phyloP scores from a whole-genome alignment of 1,140 invertebrate genomes.

The Brachionus asplanchnoidis region DNA sequence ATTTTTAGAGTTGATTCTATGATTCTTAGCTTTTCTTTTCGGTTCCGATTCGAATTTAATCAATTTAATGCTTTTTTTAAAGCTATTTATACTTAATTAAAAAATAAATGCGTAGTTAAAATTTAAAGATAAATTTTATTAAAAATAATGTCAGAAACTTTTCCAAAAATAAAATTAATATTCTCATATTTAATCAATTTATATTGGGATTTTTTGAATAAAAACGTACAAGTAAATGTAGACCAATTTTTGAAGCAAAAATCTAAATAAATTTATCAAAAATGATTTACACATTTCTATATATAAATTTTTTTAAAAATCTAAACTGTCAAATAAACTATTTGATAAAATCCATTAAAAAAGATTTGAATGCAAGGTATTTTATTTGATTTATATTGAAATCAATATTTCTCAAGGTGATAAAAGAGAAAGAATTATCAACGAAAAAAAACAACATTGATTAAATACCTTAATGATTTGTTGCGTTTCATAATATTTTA shows the following conservation, averaged over 20 bases:
- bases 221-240: background rate
- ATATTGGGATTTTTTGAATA: background rate
- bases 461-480: background rate
- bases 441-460: background rate
- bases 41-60: background rate
- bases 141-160: background rate
- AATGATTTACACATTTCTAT: background rate
- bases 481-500: background rate
- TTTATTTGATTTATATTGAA: background rate
- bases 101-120: background rate
- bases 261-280: background rate
- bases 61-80: background rate
- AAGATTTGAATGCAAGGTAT: background rate
- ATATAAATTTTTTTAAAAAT: background rate
- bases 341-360: background rate
- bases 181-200: background rate
- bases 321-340: background rate
- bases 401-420: background rate
- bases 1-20: background rate
- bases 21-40: no score
- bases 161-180: background rate
- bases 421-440: background rate
- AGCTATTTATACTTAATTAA: background rate
- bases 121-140: background rate
- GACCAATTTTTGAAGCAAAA: background rate